phyloP scores from a whole-genome alignment of 2,113 vertebrate species.

The Oreamnos americanus region DNA sequence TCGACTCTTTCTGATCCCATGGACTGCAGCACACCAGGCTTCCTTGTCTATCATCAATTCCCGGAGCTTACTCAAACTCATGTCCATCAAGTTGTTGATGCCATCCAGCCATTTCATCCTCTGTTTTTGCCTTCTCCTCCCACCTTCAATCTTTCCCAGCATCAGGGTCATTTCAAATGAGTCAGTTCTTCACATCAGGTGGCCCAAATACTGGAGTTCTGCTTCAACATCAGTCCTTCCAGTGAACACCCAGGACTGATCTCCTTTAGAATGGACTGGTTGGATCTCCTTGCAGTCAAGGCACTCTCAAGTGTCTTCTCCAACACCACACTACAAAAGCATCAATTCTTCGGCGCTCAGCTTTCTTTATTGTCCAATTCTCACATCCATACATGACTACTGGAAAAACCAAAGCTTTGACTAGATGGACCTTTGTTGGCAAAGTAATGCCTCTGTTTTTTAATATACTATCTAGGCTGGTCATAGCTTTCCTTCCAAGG shows the following conservation, averaged over 20 bases:
- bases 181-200: not conserved
- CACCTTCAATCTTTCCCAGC: not conserved
- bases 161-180: not conserved
- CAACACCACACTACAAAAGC: not conserved
- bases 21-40: not conserved
- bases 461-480: not conserved
- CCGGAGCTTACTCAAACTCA: not conserved
- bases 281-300: not conserved
- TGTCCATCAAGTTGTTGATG: not conserved
- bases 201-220: not conserved
- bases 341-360: rapidly evolving
- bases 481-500: not conserved
- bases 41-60: not conserved
- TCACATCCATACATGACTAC: not conserved
- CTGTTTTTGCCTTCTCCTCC: not conserved
- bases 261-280: not conserved
- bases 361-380: not conserved
- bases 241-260: not conserved
- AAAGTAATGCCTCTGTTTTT: not conserved
- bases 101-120: not conserved
- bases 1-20: rapidly evolving
- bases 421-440: not conserved
- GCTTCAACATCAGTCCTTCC: not conserved
- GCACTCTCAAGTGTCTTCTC: not conserved
- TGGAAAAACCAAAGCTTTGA: not conserved